Evolutionary conservation across 30 jellyfish, hydroid and myxozoan species (phyloP).

Genomic region (Turritopsis dohrnii): DNA sequence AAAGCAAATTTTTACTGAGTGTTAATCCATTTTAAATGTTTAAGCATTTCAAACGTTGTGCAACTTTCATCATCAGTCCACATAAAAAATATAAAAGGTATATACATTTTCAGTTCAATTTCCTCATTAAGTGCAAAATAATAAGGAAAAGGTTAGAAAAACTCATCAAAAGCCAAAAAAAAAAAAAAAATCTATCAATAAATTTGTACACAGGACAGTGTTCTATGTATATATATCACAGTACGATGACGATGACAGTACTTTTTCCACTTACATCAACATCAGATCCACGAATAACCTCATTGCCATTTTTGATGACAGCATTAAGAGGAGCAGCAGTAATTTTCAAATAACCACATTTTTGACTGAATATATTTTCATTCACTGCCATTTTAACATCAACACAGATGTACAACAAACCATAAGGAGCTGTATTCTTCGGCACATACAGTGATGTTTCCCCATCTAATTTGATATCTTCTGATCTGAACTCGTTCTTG

Average conservation of each 20-base stretch:
- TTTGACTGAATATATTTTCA: background rate
- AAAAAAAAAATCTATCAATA: too few species aligned
- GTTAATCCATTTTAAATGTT: too few species aligned
- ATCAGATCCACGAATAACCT: background rate
- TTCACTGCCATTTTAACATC: conserved; percentile 2
- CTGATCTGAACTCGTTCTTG: background rate
- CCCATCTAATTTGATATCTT: background rate
- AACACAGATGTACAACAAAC: conserved; percentile 6
- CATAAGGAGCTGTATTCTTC: background rate
- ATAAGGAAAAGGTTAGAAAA: too few species aligned
- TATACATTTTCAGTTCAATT: too few species aligned
- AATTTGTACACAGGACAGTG: too few species aligned
- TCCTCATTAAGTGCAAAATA: too few species aligned
- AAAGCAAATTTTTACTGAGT: too few species aligned
- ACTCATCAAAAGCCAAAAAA: too few species aligned
- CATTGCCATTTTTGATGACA: conserved; percentile 11
- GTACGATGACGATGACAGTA: background rate
- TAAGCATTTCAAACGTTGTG: too few species aligned
- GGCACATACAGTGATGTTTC: background rate
- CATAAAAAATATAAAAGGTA: too few species aligned
- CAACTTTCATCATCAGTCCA: too few species aligned
- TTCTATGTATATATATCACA: too few species aligned
- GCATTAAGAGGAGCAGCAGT: conserved; percentile 2
- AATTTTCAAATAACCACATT: conserved; percentile 9
- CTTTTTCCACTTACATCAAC: background rate